Conservation (phyloP, 2,888 invertebrate species). For the Hypena proboscidalis region DNA sequence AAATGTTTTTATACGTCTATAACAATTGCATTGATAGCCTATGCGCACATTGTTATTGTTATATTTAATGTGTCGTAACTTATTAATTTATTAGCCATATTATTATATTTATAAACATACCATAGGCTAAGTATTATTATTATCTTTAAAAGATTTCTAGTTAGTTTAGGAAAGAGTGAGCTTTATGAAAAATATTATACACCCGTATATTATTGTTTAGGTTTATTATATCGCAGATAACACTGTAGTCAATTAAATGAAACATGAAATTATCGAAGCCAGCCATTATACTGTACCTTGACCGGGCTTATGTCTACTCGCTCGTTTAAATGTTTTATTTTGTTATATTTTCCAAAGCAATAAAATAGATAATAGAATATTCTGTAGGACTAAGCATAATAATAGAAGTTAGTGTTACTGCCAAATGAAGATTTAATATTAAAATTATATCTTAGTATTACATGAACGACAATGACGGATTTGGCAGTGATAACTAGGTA, state of each 20-base stretch:
- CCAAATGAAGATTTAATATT: constrained; percentile 61
- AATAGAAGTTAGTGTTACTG: constrained; percentile 73
- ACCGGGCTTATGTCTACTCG: constrained; percentile 49
- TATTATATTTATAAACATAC: constrained; percentile 84
- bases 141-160: constrained; percentile 82
- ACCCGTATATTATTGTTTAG: constrained; percentile 68
- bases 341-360: constrained; percentile 81
- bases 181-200: constrained; percentile 77
- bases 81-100: constrained; percentile 82
- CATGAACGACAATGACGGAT: constrained; percentile 54
- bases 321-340: constrained; percentile 66
- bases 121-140: constrained; percentile 83
- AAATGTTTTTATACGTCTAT: constrained; percentile 58
- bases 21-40: constrained; percentile 58
- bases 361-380: constrained; percentile 67
- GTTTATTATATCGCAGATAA: constrained; percentile 61
- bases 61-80: constrained; percentile 65
- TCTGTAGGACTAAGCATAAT: constrained; percentile 74
- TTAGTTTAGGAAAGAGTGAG: constrained; percentile 82
- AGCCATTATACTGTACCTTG: constrained; percentile 79
- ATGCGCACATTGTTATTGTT: constrained; percentile 60
- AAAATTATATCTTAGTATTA: constrained; percentile 59
- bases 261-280: constrained; percentile 68
- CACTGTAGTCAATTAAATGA: constrained; percentile 66
- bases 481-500: constrained; percentile 70